Evolutionary conservation across 2,797 vertebrate species (phyloP), one percentile per base, ranked within the genome.

Genomic region (Chaunax sp.): DNA sequence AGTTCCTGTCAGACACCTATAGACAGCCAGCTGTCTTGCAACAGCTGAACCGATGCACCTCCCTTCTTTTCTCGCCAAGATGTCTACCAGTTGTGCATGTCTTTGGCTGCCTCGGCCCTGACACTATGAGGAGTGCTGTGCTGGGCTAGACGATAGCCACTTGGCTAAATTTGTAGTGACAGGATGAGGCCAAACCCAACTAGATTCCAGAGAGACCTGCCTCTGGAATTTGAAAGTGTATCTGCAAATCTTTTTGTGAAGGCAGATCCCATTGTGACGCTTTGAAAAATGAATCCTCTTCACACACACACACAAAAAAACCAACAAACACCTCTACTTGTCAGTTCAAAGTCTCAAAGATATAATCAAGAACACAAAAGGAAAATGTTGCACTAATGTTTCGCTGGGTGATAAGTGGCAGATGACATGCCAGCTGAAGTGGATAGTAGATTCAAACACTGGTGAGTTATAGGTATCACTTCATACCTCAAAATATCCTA

Each of bases 71-170:
- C 92, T 82, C 92, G 92, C 85, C 90, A 86, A 72, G 49, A 81
- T 81, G 92, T 92, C 93, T 92, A 84, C 87, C 90, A 92, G 83
- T 92, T 90, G 89, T 65, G 87, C 83, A 81, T 87, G 79, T 85
- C 87, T 72, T 59, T 69, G 60, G 66, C 72, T 83, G n/a, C 60
- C 72, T 2, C 9, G 46, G 41, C 74, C 75, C 79, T 46, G 72
- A 74, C 76, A 63, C 72, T 64, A 35, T 22, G 44, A 66, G 60
- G 44, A 75, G 77, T 7, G 52, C 56, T 38, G 66, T 69, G 82
- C 53, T 60, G 68, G 76, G 68, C 76, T 69, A 47, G 30, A 67
- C 55, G 71, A 77, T 63, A 50, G 72, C 78, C 67, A 77, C 63
- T 22, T 37, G 50, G 54, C 65, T 47, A 3, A 23, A 38, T 60